A percentile compares a stretch with the other conserved stretches of the same genome.
Evolutionary conservation across 1,140 invertebrate genomes (phyloP).

Genomic region (Drosophila persimilis): DNA sequence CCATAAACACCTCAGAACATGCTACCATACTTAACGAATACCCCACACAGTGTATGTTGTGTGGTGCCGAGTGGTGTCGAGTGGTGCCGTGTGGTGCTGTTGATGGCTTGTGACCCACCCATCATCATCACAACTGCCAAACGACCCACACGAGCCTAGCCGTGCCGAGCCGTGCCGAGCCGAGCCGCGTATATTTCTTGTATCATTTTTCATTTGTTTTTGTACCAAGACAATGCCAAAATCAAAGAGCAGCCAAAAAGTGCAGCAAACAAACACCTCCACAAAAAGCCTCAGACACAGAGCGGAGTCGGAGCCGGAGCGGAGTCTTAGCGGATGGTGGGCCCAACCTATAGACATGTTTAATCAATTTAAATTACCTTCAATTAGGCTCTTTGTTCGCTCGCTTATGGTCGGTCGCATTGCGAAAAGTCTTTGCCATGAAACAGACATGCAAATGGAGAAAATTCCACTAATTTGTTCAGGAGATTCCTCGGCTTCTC

Average conservation of each 20-base stretch:
- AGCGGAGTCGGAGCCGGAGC: background rate
- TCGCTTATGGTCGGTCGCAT: conserved; percentile 47
- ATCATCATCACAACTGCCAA: conserved; percentile 51
- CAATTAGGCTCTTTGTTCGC: conserved; percentile 72
- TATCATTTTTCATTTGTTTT: conserved; percentile 39
- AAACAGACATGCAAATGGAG: conserved; percentile 53
- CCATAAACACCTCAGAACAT: conserved; percentile 75
- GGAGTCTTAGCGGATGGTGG: conserved; percentile 6
- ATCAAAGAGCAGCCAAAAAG: conserved; percentile 60
- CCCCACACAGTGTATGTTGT: conserved; percentile 48
- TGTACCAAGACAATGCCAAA: conserved; percentile 65
- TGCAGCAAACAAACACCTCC: conserved; percentile 69
- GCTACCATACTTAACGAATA: conserved; percentile 66
- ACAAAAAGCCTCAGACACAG: conserved; percentile 9
- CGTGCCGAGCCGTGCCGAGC: conserved; percentile 18
- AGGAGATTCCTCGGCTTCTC: conserved; percentile 9
- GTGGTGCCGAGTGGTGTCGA: background rate
- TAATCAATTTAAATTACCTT: conserved; percentile 81
- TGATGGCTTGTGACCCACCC: conserved; percentile 29
- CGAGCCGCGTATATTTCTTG: conserved; percentile 16
- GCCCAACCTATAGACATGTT: conserved; percentile 70
- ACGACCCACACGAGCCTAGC: conserved; percentile 57
- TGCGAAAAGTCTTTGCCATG: conserved; percentile 47
- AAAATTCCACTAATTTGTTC: conserved; percentile 67
- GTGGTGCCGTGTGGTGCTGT: conserved; percentile 6